Base-by-base conservation (phyloP, 2,888 invertebrate species). In the Strigamia crassipes region DNA sequence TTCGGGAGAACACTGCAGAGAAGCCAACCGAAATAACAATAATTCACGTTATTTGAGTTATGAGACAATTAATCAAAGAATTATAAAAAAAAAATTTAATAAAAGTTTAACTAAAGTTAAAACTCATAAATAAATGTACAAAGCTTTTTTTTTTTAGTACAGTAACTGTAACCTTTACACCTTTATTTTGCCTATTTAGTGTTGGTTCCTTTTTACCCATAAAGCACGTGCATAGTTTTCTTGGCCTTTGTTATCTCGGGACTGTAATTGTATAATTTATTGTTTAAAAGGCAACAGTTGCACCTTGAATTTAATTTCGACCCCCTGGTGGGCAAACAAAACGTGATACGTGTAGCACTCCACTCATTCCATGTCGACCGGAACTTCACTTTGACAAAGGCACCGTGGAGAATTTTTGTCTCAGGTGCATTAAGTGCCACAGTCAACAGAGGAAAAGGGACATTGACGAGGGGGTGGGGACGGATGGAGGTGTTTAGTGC, bases 301-400 rank as follows among this genome's bases (percentile, higher is more conserved):
- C 61, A 66, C 61, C 61, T 66, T 21, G 61, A 21, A 66, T 66
- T 66, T 66, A 66, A 66, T 66, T 66, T 21, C 15, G 21, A 12
- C 61, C 61, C 23, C 61, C 61, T 66, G 21, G 61, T 66, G 61
- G 46, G 61, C 61, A 66, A 66, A 66, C 61, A 66, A 66, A 66
- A 66, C 61, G 61, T 66, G 61, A 66, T 66, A 66, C 61, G 10
- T 18, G 12, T 21, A 23, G 21, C 61, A 18, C 18, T 66, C 61
- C 61, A 66, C 61, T 66, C 61, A 66, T 66, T 66, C 61, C 61
- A 66, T 66, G 61, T 66, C 61, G 61, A 66, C 61, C 61, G 61
- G 61, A 66, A 66, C 61, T 66, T 66, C 61, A 66, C 61, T 66
- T 66, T 66, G 61, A 66, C 61, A 66, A 66, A 66, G 61, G 61